Base-by-base conservation (phyloP, 2,888 invertebrate species). In the Nyleta sp. region DNA sequence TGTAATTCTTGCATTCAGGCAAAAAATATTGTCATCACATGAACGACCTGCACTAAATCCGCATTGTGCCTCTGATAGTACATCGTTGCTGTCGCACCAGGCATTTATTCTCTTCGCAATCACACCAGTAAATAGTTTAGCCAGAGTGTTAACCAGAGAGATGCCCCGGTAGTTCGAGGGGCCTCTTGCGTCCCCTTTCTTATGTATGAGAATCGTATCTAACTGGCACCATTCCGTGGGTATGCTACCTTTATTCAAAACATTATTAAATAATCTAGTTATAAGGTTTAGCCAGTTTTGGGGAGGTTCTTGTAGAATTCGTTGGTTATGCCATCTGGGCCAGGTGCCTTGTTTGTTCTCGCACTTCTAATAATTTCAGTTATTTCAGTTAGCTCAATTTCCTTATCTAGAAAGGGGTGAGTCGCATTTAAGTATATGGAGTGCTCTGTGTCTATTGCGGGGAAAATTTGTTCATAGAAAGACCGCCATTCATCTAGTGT, bases 141-240 rank as follows among this genome's bases (percentile, higher is more conserved):
- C 38, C 2, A 62, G 24, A 10, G 64, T 60, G 11, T 81, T 81
- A 1, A 77, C 38, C 1, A 84, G 60, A 8, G 81, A 70, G 10
- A 83, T 84, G 4, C 82, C 81, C 17, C 84, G 42, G 46, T 84
- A 82, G 46, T 83, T 84, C 2, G 28, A 2, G 6, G 82, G 81
- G 18, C 78, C 67, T 8, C 15, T 5, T n/a, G 11, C 8, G 24
- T 64, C 28, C 7, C 82, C 82, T 72, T 82, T 82, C 24, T 83
- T 84, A 31, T 72, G 72, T 2, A 84, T 44, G 35, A 82, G 76
- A 8, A 52, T 62, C 8, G 68, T 8, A 1, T 35, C 46, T 11
- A 55, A 31, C n/a, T 59, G 50, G 13, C 55, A 62, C 74, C 78
- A 78, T 1, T 28, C 15, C n/a, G 46, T 44, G 2, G 74, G 65